Percentiles rank a stretch among this genome's conserved stretches.
phyloP scores from a whole-genome alignment of 2,113 vertebrate genomes.

The Crocuta crocuta region DNA sequence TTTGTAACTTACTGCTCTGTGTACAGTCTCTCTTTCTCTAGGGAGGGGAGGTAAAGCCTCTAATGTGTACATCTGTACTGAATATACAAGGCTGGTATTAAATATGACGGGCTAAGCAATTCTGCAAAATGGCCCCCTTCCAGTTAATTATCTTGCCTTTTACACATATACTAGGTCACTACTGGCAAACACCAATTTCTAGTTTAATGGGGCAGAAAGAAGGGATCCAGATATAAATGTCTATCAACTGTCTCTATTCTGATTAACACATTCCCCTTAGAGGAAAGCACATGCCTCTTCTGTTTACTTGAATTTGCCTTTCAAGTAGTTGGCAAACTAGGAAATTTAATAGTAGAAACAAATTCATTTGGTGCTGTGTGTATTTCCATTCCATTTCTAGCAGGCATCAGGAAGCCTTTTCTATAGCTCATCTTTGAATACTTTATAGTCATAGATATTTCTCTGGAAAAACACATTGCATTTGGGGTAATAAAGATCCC shows the following conservation, averaged over 20 bases:
- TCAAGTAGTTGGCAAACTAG: constrained; percentile 32
- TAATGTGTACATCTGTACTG: background rate
- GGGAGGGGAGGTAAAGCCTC: constrained; percentile 50
- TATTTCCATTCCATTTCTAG: background rate
- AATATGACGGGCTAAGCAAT: constrained; percentile 56
- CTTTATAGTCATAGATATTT: background rate
- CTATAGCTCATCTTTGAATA: constrained; percentile 2
- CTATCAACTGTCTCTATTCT: constrained; percentile 57
- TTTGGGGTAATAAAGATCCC: constrained; percentile 60
- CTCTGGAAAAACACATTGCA: background rate
- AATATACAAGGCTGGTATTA: constrained; percentile 19
- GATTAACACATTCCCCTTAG: constrained; percentile 45
- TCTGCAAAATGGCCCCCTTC: constrained; percentile 71
- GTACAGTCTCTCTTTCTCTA: constrained; percentile 4
- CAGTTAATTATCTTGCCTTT: constrained; percentile 74
- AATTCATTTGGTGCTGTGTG: background rate
- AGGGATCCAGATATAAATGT: constrained; percentile 67
- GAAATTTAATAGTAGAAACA: constrained; percentile 48
- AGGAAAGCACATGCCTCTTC: constrained; percentile 47
- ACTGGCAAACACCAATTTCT: constrained; percentile 77
- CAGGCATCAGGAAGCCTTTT: constrained; percentile 34
- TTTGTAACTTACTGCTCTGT: constrained; percentile 39
- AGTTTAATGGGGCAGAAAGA: constrained; percentile 80
- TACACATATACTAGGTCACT: constrained; percentile 44
- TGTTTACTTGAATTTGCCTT: constrained; percentile 59